Base-by-base conservation (phyloP, 2,797 vertebrate species). In the Sternarchorhynchus goeldii region DNA sequence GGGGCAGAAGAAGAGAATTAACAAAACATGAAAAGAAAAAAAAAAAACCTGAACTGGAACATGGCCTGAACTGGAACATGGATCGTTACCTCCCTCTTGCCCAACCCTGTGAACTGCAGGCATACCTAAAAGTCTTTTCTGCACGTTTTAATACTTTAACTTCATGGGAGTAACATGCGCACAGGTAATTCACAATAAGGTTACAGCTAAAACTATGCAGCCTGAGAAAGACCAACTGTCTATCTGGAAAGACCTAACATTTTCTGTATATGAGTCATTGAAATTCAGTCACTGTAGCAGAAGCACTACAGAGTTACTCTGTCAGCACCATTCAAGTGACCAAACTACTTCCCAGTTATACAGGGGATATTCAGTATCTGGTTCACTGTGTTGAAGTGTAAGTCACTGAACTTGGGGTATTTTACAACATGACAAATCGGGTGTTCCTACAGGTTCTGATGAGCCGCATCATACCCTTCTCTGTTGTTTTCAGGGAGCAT, bases 131-230 rank as follows among this genome's bases (percentile, higher is more conserved):
- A 21, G 21, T n/a, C 36, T 14, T 66, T 14, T 10, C 34, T 25
- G 41, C 16, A 41, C 45, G 34, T 39, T 14, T 39, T 41, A 21
- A 8, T 21, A 21, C 34, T 20, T 67, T 69, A 55, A 25, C n/a
- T 20, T 50, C 31, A 55, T 18, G 41, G 29, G 18, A 17, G 34
- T 56, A 17, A 34, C 50, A 41, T 68, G 67, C 29, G 20, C 53
- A 56, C 25, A 32, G 25, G 45, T 31, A 8, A 31, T 8, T 70
- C 50, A 17, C 45, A 50, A 56, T 32, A 50, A n/a, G 50, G 41
- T 20, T 55, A 14, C 6, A 32, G 45, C 50, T 50, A 25, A 67
- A 69, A 56, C 67, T 70, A 70, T 70, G 67, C 67, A 70, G 45
- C 50, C 67, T 31, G 50, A 32, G 50, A 56, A 21, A 69, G 29